These are phyloP conservation scores for Pristiophorus japonicus DNA, from an alignment of 2,113 vertebrate species.

Conservation along the genomic window DNA sequence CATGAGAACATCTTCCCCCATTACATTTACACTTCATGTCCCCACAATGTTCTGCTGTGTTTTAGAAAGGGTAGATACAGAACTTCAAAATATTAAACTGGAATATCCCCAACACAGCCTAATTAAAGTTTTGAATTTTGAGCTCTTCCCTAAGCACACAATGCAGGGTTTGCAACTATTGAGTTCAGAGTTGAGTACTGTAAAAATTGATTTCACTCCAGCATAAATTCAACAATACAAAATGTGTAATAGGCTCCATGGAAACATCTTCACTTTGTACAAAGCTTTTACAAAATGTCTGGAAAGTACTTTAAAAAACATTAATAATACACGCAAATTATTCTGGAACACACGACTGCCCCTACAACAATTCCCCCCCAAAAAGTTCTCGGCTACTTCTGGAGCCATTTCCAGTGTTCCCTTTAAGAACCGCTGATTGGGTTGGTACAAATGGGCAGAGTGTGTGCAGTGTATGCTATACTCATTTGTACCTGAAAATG, in stretches of 20 bases:
- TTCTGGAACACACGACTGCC: neutral
- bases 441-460: neutral
- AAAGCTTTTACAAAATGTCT: neutral
- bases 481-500: neutral
- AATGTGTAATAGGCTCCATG: neutral
- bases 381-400: neutral
- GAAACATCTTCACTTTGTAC: neutral
- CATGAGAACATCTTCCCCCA: neutral
- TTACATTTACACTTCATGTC: neutral
- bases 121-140: neutral
- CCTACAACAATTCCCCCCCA: neutral
- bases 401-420: neutral
- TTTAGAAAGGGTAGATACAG: neutral
- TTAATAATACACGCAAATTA: neutral
- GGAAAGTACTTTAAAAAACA: neutral
- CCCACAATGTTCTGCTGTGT: neutral
- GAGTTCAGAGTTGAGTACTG: no score
- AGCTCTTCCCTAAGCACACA: neutral
- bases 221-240: neutral
- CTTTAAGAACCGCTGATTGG: neutral
- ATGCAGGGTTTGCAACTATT: no score
- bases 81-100: neutral
- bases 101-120: neutral
- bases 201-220: neutral
- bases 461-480: neutral